Evolutionary conservation across 2,797 vertebrate species (phyloP).

Genomic region (Eleutherodactylus coqui): DNA sequence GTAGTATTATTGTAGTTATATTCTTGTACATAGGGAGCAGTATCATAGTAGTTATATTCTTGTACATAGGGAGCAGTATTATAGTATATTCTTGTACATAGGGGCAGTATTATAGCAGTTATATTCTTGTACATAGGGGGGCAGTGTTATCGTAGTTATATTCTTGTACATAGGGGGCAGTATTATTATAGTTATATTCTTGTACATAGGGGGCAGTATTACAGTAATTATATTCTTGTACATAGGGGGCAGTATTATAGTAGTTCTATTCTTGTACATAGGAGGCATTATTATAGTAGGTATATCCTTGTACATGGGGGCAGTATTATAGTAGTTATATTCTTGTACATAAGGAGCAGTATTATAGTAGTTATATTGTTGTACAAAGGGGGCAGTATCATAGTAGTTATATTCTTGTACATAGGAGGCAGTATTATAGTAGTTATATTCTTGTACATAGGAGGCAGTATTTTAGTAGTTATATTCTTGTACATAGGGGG

Average conservation of each 20-base stretch:
- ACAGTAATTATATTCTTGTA: constrained; percentile 1
- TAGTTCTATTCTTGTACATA: constrained; percentile 4
- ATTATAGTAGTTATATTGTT: background rate
- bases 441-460: background rate
- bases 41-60: too few relatives aligned
- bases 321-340: background rate
- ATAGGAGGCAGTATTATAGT: constrained; percentile 6
- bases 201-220: background rate
- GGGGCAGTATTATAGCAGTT: too few relatives aligned
- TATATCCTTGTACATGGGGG: background rate
- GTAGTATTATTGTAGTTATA: too few relatives aligned
- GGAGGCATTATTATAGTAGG: background rate
- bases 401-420: background rate
- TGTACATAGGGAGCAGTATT: too few relatives aligned
- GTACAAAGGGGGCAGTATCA: background rate
- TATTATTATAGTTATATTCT: constrained; percentile 10
- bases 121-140: too few relatives aligned
- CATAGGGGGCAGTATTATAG: constrained; percentile 3
- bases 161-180: background rate
- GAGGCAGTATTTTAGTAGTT: background rate
- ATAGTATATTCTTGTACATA: too few relatives aligned
- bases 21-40: too few relatives aligned
- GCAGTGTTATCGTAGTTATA: background rate
- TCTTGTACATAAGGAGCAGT: background rate
- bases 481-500: background rate